phyloP scores from a whole-genome alignment of 2,113 vertebrate species.

The Hippotragus niger region DNA sequence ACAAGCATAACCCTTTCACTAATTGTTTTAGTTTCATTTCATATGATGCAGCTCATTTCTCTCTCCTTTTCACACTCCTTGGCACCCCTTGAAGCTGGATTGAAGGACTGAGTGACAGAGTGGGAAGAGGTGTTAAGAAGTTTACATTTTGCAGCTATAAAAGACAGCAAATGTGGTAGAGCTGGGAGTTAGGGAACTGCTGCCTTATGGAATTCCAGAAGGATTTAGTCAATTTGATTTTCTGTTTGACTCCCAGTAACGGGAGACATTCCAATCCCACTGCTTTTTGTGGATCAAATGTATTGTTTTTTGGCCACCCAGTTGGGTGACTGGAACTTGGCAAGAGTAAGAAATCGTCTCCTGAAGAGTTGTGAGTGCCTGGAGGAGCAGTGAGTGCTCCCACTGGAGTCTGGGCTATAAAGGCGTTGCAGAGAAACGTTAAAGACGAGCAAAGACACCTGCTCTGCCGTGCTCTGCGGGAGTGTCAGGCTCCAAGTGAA shows the following conservation, averaged over 20 bases:
- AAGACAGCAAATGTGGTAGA: conserved; percentile 10
- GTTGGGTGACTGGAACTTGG: conserved; percentile 40
- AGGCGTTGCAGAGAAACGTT: background rate
- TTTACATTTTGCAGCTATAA: background rate
- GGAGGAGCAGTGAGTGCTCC: background rate
- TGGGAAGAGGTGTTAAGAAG: conserved; percentile 5
- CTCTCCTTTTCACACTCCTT: background rate
- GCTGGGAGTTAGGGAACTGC: conserved; percentile 31
- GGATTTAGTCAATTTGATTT: conserved; percentile 77
- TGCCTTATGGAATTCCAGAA: conserved; percentile 66
- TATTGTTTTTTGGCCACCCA: conserved; percentile 69
- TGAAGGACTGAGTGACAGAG: background rate
- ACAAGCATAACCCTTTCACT: background rate
- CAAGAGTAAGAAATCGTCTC: conserved; percentile 44
- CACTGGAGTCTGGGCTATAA: background rate
- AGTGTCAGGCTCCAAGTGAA: background rate
- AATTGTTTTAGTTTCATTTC: conserved; percentile 4
- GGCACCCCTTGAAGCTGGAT: background rate
- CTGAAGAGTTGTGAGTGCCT: conserved; percentile 25
- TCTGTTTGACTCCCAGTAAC: conserved; percentile 58
- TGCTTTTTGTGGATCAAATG: conserved; percentile 66
- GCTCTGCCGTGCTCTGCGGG: background rate
- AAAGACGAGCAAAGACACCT: conserved; percentile 15
- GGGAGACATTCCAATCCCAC: conserved; percentile 63
- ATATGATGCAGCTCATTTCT: background rate